Evolutionary conservation across 1,140 invertebrate species (phyloP).

Genomic region (Coptotermes formosanus): DNA sequence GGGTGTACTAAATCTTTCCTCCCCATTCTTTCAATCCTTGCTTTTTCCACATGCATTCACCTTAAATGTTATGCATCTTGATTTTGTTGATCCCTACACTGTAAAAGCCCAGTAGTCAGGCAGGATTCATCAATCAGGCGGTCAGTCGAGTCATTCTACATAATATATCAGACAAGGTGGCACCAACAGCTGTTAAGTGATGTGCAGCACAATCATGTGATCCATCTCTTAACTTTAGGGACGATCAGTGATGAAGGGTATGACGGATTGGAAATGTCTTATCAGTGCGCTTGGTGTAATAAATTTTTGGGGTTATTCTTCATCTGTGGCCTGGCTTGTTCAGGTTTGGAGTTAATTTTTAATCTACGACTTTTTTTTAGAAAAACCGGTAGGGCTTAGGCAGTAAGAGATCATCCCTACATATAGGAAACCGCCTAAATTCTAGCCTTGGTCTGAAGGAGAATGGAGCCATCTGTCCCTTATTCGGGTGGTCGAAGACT

Average conservation of each 20-base stretch:
- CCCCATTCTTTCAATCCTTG: conserved; percentile 14
- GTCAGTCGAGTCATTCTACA: conserved; percentile 5
- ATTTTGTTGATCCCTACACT: conserved; percentile 13
- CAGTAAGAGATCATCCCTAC: no score
- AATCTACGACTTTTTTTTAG: no score
- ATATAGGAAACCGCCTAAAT: no score
- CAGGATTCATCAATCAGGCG: conserved; percentile 10
- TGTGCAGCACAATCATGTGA: not conserved
- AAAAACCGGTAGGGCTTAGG: no score
- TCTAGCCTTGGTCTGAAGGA: no score
- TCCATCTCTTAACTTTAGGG: not conserved
- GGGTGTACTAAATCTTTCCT: not conserved
- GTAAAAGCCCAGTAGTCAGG: conserved; percentile 14
- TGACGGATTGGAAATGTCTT: not conserved
- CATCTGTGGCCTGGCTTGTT: no score
- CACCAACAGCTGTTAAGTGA: conserved; percentile 17
- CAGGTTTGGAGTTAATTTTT: no score
- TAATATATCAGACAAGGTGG: conserved; percentile 18
- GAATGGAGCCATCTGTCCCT: no score
- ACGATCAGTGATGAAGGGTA: not conserved
- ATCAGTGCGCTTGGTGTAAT: not conserved
- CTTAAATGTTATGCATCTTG: conserved; percentile 16
- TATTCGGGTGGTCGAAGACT: no score
- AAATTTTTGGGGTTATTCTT: no score
- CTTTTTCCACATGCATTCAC: conserved; percentile 18